phyloP scores from a whole-genome alignment of 1,140 invertebrate genomes.

The Latrodectus geometricus region DNA sequence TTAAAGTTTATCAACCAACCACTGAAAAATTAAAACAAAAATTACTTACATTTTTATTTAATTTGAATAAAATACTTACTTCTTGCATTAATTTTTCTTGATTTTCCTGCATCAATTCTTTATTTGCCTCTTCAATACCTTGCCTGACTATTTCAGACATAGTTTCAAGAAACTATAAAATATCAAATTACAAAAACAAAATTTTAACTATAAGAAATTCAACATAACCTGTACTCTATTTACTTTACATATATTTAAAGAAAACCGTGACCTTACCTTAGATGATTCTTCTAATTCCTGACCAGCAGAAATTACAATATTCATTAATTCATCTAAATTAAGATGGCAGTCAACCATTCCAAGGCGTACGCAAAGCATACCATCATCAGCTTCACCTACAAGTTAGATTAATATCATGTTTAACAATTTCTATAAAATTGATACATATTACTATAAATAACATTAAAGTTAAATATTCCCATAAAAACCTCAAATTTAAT shows the following conservation, averaged over 20 bases:
- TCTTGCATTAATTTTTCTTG: conserved; percentile 92
- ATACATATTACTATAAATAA: too few species aligned
- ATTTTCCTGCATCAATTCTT: conserved; percentile 89
- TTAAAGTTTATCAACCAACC: background rate
- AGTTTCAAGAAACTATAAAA: conserved; percentile 82
- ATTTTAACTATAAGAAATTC: too few species aligned
- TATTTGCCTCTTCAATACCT: conserved; percentile 91
- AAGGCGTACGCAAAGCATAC: conserved; percentile 90
- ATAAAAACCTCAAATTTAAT: too few species aligned
- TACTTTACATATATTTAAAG: background rate
- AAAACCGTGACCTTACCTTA: conserved; percentile 66
- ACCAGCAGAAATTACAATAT: conserved; percentile 85
- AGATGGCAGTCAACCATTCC: conserved; percentile 97
- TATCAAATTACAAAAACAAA: background rate
- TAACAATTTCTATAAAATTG: too few species aligned
- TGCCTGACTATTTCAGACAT: conserved; percentile 95
- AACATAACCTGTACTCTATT: too few species aligned
- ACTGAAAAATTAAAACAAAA: too few species aligned
- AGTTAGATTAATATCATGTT: background rate
- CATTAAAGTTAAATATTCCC: too few species aligned
- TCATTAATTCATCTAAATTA: conserved; percentile 89
- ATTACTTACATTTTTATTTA: background rate
- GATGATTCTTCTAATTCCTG: conserved; percentile 94
- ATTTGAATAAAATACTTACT: conserved; percentile 64
- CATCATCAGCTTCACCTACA: conserved; percentile 83